Evolutionary conservation across 2,888 invertebrate species (phyloP), one percentile per base, ranked within the genome.

Genomic region (Chloroclystis v-ata): DNA sequence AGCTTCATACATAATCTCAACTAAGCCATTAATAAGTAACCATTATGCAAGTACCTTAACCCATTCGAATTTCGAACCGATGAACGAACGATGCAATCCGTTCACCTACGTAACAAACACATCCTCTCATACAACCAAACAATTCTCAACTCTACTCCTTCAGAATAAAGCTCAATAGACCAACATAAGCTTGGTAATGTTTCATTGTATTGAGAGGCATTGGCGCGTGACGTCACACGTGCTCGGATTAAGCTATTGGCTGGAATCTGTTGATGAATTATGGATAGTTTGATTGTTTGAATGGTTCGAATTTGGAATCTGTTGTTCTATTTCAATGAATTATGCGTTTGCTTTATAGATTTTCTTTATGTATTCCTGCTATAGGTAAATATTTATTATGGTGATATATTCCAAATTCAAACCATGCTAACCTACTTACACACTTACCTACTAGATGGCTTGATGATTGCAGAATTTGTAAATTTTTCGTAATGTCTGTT

Each of bases 151-250:
- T 37, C 51, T 67, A 65, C 44, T 0, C 0, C 0, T 0, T 13
- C 0, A 0, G 0, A 0, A 32, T 56, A 66, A 35, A 33, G 1
- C 11, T 20, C 39, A 9, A 3, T 4, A 37, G 1, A 12, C 49
- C 35, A 49, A 47, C 48, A 24, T 50, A 20, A 29, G 7, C 50
- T 56, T 54, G 63, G 55, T 57, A 59, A 60, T 63, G 51, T 49
- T 59, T 52, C 60, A 66, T 67, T 67, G 64, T 68, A 69, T 67
- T 61, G 66, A 52, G 66, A 69, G 63, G 69, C 68, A 69, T 70
- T 60, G 67, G 64, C 37, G 57, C 69, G 65, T 69, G 61, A 64
- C 56, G 69, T 67, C 72, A 72, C 72, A 70, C 58, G 63, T 75
- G 74, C 56, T 58, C 60, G 46, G 20, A 50, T 50, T 46, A 46